These are phyloP conservation scores for Micropoecilia bifurca DNA, from an alignment of 2,797 vertebrate species.

Conservation along the genomic window DNA sequence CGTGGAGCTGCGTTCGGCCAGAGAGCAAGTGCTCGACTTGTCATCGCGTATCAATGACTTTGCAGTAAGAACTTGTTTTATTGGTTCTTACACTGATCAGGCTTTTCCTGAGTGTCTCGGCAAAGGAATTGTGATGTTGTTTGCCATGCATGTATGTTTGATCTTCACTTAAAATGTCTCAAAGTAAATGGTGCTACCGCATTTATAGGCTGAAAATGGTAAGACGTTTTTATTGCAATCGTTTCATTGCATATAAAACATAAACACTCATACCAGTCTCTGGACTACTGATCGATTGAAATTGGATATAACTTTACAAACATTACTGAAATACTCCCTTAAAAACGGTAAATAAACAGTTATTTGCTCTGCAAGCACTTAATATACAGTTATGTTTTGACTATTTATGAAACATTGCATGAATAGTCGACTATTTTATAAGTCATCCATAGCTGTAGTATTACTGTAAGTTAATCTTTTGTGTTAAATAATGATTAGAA, in stretches of 20 bases:
- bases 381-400: background rate
- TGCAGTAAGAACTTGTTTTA: slow-evolving; percentile 77
- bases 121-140: background rate
- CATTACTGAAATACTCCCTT: background rate
- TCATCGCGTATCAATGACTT: slow-evolving; percentile 88
- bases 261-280: no score
- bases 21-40: slow-evolving; percentile 91
- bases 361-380: background rate
- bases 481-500: background rate
- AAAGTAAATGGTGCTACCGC: background rate
- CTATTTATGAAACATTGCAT: background rate
- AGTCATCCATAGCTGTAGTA: background rate
- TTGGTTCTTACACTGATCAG: background rate
- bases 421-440: background rate
- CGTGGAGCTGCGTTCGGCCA: slow-evolving; percentile 89
- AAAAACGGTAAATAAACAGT: background rate
- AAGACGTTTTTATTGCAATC: background rate
- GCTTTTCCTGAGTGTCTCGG: background rate
- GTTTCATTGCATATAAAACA: background rate
- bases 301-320: no score
- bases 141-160: background rate
- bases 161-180: background rate
- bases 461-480: background rate
- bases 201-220: background rate
- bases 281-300: no score